Evolutionary conservation across 2,797 vertebrate genomes (phyloP).

Genomic region (Pterois miles): DNA sequence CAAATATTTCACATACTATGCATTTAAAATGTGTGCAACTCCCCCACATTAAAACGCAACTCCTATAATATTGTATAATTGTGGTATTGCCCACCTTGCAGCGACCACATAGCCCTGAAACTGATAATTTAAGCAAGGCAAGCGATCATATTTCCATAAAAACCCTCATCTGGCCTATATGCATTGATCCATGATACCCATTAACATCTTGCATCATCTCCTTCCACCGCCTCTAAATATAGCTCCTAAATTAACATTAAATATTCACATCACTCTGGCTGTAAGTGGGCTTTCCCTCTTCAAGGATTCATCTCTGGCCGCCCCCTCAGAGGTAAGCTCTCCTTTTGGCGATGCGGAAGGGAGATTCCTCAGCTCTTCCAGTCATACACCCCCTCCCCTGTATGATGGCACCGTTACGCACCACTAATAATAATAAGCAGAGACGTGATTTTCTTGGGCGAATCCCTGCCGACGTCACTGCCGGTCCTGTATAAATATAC

Average conservation of each 20-base stretch:
- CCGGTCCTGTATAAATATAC: conserved; percentile 76
- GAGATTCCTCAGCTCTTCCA: conserved; percentile 80
- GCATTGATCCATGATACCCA: not conserved
- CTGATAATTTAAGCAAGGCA: not conserved
- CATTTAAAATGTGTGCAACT: not conserved
- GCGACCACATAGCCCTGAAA: not conserved
- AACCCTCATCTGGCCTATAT: not conserved
- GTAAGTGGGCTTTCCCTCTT: conserved; percentile 68
- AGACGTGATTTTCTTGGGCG: conserved; percentile 80
- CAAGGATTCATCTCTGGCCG: conserved; percentile 51
- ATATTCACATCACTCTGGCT: conserved; percentile 48
- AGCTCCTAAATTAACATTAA: conserved; percentile 35
- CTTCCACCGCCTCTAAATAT: not conserved
- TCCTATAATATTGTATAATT: not conserved
- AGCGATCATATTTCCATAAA: not conserved
- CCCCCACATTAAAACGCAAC: not conserved
- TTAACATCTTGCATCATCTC: not conserved
- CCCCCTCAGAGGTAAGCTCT: conserved; percentile 68
- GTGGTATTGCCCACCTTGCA: not conserved
- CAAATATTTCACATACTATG: not conserved
- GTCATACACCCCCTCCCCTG: conserved; percentile 63
- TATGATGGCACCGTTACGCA: conserved; percentile 78
- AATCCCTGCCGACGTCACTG: conserved; percentile 84
- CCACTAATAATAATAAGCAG: conserved; percentile 77
- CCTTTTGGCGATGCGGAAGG: conserved; percentile 77